Base-by-base conservation (phyloP, 2,113 vertebrate genomes). In the Saiga tatarica region DNA sequence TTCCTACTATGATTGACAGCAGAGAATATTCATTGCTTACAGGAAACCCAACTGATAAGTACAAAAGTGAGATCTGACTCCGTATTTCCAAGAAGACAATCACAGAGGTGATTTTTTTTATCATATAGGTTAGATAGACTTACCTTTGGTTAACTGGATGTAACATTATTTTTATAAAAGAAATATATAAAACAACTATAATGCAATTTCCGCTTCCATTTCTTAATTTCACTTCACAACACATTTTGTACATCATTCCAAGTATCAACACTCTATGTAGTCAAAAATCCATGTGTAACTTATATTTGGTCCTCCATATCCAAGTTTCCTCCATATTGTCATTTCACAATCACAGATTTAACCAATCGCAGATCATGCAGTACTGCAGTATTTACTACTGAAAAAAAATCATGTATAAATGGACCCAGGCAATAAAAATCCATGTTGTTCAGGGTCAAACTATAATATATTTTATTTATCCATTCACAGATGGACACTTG, bases 81-180 rank as follows among this genome's bases (percentile, higher is more conserved):
- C 25, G 2, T 83, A 83, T 55, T 9, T 17, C 33, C 25, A 74
- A 67, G 45, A 93, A 87, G 76, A 97, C 67, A 95, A 88, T 25
- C 57, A 97, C 45, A 62, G 53, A 79, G 42, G 71, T 45, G n/a
- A 84, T 59, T 64, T 85, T 83, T 83, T 25, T 64, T 13, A 26
- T 91, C 82, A 85, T 74, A 53, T 91, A 74, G 17, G 1, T 91
- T 76, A 79, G 16, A 79, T 57, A 26, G 42, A 16, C 14, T 47
- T 62, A 71, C 28, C 30, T 23, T 97, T 95, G 74, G 26, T 74
- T 95, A 79, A 42, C 26, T 83, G 50, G 57, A 47, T 91, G 6
- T 52, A 52, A 74, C 60, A 74, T 76, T 90, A 94, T 81, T 95
- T 95, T 86, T 93, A 82, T 17, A 50, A 85, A 92, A 94, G 6